phyloP scores from a whole-genome alignment of 1,140 invertebrate genomes.

The Teleogryllus occipitalis region DNA sequence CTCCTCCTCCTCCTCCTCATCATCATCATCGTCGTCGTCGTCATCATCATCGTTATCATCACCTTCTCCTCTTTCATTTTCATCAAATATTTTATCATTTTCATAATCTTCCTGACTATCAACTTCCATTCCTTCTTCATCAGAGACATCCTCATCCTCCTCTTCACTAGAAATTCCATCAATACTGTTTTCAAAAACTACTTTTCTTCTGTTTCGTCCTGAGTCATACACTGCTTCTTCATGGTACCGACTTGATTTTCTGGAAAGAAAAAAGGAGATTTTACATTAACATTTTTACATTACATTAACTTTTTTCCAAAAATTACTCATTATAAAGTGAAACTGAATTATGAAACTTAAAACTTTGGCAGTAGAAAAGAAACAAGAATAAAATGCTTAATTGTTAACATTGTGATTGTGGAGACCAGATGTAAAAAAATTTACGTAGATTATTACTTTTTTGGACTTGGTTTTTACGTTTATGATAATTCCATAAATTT shows the following conservation, averaged over 20 bases:
- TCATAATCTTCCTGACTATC: slow-evolving; percentile 25
- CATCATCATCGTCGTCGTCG: slow-evolving; percentile 30
- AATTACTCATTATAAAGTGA: no score
- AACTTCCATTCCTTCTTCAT: slow-evolving; percentile 29
- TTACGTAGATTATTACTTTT: no score
- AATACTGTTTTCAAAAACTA: slow-evolving; percentile 39
- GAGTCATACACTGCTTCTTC: slow-evolving; percentile 15
- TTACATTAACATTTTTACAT: background rate
- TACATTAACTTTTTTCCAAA: background rate
- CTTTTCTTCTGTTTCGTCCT: slow-evolving; percentile 46
- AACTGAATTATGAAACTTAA: no score
- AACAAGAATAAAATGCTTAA: no score
- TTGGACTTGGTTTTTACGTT: no score
- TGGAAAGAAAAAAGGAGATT: background rate
- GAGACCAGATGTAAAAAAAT: no score
- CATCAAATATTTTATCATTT: slow-evolving; percentile 22
- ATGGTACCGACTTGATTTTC: slow-evolving; percentile 13
- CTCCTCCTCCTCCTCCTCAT: slow-evolving; percentile 23
- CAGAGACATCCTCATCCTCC: slow-evolving; percentile 32
- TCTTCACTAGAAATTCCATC: slow-evolving; percentile 22
- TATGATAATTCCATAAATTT: no score
- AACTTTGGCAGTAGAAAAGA: no score
- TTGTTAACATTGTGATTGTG: no score
- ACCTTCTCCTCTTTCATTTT: slow-evolving; percentile 36
- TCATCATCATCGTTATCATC: slow-evolving; percentile 26